Evolutionary conservation across 2,888 invertebrate genomes (phyloP).

Genomic region (Euplagia quadripunctaria): DNA sequence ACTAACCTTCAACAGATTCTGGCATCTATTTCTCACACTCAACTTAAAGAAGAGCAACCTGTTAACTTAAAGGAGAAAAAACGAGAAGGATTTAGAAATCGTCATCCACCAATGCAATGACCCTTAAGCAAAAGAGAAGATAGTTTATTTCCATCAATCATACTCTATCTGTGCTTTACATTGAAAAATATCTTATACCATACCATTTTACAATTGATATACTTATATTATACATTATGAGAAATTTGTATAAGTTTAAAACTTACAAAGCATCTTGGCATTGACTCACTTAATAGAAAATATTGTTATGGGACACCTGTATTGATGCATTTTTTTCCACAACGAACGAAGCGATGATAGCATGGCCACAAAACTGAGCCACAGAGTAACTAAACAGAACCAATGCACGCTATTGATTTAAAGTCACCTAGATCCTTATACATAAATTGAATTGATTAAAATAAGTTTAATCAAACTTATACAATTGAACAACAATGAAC

Average conservation of each 20-base stretch:
- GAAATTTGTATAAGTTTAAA: background rate
- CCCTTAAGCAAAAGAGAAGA: no score
- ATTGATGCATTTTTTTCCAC: background rate
- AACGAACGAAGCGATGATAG: background rate
- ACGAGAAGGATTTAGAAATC: no score
- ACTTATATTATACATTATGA: no score
- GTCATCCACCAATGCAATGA: no score
- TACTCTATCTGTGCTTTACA: no score
- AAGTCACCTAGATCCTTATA: conserved; percentile 26
- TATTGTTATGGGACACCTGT: background rate
- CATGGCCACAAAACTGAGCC: background rate
- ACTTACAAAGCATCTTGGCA: background rate
- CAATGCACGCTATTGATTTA: background rate
- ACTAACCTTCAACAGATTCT: background rate
- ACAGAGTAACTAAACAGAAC: background rate
- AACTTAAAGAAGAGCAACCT: no score
- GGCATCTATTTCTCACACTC: no score
- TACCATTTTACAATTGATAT: no score
- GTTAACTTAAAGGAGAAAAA: no score
- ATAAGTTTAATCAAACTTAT: conserved; percentile 23
- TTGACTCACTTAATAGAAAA: background rate
- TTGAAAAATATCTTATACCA: no score
- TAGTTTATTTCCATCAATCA: no score
- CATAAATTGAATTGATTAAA: conserved; percentile 11
- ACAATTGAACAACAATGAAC: conserved; percentile 46